Percentiles rank a stretch among this genome's conserved stretches.
phyloP scores from a whole-genome alignment of 1,140 invertebrate species.

The Littorina saxatilis region DNA sequence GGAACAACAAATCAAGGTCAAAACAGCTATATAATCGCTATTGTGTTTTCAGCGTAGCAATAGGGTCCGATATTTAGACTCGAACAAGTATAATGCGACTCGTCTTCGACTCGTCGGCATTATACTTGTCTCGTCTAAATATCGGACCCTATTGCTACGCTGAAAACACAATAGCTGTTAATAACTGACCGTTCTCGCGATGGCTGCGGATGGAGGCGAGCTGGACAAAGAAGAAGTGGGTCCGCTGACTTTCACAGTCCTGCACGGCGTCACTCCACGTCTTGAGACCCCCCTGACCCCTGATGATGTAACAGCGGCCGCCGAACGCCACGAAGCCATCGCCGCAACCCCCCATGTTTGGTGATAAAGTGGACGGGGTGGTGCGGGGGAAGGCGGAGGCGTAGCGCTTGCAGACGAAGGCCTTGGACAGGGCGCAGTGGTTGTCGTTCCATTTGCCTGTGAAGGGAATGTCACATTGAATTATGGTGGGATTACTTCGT shows the following conservation, averaged over 20 bases:
- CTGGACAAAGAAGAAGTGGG: neutral
- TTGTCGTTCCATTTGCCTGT: constrained; percentile 49
- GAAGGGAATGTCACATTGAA: no score
- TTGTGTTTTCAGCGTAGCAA: no score
- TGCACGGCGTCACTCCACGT: neutral
- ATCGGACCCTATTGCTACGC: no score
- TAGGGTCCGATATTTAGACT: no score
- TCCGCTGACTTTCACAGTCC: neutral
- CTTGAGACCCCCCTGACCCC: neutral
- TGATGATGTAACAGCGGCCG: neutral
- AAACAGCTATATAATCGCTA: no score
- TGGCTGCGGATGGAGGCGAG: neutral
- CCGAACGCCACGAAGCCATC: neutral
- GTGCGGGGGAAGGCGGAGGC: neutral
- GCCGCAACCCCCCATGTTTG: neutral
- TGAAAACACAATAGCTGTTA: no score
- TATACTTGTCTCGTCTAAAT: no score
- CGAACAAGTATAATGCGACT: no score
- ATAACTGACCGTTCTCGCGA: constrained; percentile 14
- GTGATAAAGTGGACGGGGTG: neutral
- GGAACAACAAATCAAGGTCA: no score
- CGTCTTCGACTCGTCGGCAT: no score
- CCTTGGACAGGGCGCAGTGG: constrained; percentile 34
- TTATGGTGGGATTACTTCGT: no score
- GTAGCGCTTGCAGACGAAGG: constrained; percentile 43